A percentile compares a stretch with the other conserved stretches of the same genome.
These are phyloP conservation scores for Oscheius sp. DNA, from an alignment of 2,888 invertebrate genomes.

Conservation along the genomic window DNA sequence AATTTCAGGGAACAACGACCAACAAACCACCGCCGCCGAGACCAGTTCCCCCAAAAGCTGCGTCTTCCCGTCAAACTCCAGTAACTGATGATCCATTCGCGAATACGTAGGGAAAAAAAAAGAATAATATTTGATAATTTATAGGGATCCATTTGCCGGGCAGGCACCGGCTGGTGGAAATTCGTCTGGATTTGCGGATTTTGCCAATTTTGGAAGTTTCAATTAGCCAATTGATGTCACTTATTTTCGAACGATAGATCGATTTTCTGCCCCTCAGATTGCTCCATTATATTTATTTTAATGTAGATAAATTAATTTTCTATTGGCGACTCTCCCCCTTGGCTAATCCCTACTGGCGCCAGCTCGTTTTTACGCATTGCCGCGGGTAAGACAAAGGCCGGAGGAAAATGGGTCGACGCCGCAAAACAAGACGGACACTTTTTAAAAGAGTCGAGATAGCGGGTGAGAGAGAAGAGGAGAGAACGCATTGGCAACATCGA, in stretches of 20 bases:
- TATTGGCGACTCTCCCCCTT: not conserved
- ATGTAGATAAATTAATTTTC: slow-evolving; percentile 16
- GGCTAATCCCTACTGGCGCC: too few relatives aligned
- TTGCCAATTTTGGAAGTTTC: slow-evolving; percentile 45
- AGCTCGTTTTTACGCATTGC: slow-evolving; percentile 34
- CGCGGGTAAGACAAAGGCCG: slow-evolving; percentile 22
- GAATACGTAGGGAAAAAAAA: slow-evolving; percentile 57
- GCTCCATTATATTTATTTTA: slow-evolving; percentile 23
- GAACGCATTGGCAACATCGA: not conserved
- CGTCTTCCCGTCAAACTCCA: slow-evolving; percentile 37
- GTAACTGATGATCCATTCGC: slow-evolving; percentile 56
- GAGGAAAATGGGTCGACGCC: slow-evolving; percentile 29
- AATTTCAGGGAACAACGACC: slow-evolving; percentile 5
- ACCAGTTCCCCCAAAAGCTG: slow-evolving; percentile 56
- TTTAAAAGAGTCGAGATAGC: not conserved
- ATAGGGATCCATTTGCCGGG: slow-evolving; percentile 50
- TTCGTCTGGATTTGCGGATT: slow-evolving; percentile 60
- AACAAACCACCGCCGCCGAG: slow-evolving; percentile 50
- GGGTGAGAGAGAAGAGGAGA: not conserved
- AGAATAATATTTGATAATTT: too few relatives aligned
- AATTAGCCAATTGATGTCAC: not conserved
- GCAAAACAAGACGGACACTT: slow-evolving; percentile 11
- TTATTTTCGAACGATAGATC: not conserved
- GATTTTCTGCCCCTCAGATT: not conserved
- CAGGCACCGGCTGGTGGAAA: slow-evolving; percentile 24